phyloP scores from a whole-genome alignment of 2,797 vertebrate genomes.

The Gila robusta region DNA sequence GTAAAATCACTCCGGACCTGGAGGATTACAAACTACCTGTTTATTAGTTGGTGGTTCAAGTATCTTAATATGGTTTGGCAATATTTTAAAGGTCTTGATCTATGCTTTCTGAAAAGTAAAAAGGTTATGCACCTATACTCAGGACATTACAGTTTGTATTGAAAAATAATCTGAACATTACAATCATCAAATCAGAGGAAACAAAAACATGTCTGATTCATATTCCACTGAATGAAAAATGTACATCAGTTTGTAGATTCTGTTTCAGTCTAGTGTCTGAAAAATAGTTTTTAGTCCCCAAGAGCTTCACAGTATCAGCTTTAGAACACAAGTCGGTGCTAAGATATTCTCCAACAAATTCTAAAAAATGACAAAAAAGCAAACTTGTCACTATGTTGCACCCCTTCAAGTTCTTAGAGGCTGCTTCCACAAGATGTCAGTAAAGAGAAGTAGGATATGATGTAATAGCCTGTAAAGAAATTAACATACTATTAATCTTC shows the following conservation, averaged over 20 bases:
- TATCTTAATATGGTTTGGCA: slow-evolving; percentile 5
- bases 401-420: slow-evolving; percentile 74
- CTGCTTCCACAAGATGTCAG: slow-evolving; percentile 73
- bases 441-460: slow-evolving; percentile 80
- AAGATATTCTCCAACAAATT: slow-evolving; percentile 68
- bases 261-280: slow-evolving; percentile 66
- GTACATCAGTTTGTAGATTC: slow-evolving; percentile 72
- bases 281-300: slow-evolving; percentile 60
- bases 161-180: slow-evolving; percentile 50
- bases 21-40: slow-evolving; percentile 18
- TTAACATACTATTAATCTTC: slow-evolving; percentile 75
- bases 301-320: slow-evolving; percentile 67
- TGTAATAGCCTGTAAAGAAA: slow-evolving; percentile 84
- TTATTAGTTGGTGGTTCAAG: slow-evolving; percentile 38
- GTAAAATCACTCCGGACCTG: slow-evolving; percentile 14
- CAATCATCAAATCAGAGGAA: slow-evolving; percentile 57
- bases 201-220: slow-evolving; percentile 62
- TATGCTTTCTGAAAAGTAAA: slow-evolving; percentile 16
- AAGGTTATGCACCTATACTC: slow-evolving; percentile 40
- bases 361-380: slow-evolving; percentile 67
- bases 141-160: slow-evolving; percentile 40
- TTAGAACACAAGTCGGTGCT: slow-evolving; percentile 61
- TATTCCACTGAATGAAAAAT: slow-evolving; percentile 68
- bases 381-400: slow-evolving; percentile 72
- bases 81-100: slow-evolving; percentile 26